phyloP scores from a whole-genome alignment of 2,888 invertebrate species.

The Amiota minor region DNA sequence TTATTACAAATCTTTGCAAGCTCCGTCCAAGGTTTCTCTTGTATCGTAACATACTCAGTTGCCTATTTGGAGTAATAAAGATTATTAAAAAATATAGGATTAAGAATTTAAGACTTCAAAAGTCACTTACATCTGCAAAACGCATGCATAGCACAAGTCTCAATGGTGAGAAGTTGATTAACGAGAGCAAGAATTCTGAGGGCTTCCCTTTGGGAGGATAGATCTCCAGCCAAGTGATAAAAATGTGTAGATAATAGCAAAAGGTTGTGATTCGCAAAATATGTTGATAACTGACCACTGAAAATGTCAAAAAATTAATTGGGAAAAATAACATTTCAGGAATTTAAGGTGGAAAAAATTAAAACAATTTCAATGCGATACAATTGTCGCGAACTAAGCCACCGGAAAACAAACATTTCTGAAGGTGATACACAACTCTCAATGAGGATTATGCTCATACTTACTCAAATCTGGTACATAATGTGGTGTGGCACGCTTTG shows the following conservation, averaged over 20 bases:
- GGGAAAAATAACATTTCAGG: too few relatives aligned
- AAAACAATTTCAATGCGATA: too few relatives aligned
- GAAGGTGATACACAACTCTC: too few relatives aligned
- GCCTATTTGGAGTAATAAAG: conserved; percentile 50
- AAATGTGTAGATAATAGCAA: conserved; percentile 67
- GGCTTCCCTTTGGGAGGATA: conserved; percentile 66
- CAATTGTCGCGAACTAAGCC: too few relatives aligned
- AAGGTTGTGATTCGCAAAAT: conserved; percentile 58
- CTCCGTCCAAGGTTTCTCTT: conserved; percentile 68
- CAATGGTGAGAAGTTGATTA: conserved; percentile 59
- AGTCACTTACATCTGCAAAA: conserved; percentile 62
- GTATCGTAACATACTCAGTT: conserved; percentile 57
- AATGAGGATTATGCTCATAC: conserved; percentile 32
- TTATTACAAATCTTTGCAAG: conserved; percentile 65
- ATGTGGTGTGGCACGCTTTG: conserved; percentile 64
- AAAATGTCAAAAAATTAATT: background rate
- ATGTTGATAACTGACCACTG: conserved; percentile 65
- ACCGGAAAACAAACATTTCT: too few relatives aligned
- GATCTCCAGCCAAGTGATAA: conserved; percentile 65
- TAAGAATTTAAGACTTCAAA: background rate
- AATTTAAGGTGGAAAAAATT: too few relatives aligned
- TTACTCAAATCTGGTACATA: conserved; percentile 69
- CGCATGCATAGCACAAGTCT: conserved; percentile 61
- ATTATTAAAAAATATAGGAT: background rate
- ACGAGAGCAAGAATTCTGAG: conserved; percentile 45